phyloP scores from a whole-genome alignment of 2,888 invertebrate species.

The Leptopilina myrica region DNA sequence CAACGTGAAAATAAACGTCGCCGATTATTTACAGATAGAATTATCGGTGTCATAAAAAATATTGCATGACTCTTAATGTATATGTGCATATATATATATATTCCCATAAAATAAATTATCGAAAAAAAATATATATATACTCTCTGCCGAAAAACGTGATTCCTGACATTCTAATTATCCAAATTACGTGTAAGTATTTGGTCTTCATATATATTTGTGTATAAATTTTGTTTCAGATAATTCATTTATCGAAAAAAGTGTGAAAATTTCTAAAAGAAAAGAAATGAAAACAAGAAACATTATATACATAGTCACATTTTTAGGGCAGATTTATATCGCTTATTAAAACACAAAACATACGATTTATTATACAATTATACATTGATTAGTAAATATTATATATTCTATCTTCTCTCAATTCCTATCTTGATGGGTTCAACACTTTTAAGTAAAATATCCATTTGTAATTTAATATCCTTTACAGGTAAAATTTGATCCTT shows the following conservation, averaged over 20 bases:
- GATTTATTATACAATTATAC: too few relatives aligned
- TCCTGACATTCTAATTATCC: slow-evolving; percentile 13
- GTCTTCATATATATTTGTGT: neutral
- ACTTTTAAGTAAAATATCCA: neutral
- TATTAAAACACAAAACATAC: too few relatives aligned
- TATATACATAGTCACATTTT: too few relatives aligned
- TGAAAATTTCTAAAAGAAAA: neutral
- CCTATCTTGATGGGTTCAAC: neutral
- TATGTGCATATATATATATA: neutral
- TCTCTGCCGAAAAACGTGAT: slow-evolving; percentile 14
- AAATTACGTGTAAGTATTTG: slow-evolving; percentile 26
- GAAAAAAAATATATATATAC: neutral
- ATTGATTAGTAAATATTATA: too few relatives aligned
- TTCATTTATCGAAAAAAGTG: neutral
- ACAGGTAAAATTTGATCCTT: neutral
- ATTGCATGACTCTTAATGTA: slow-evolving; percentile 24
- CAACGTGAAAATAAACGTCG: slow-evolving; percentile 25
- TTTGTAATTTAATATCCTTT: neutral
- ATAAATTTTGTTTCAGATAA: neutral
- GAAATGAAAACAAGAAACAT: too few relatives aligned
- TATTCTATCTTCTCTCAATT: neutral
- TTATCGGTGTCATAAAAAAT: slow-evolving; percentile 30
- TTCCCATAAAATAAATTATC: neutral
- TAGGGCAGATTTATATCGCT: too few relatives aligned
- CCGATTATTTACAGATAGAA: slow-evolving; percentile 30